phyloP scores from a whole-genome alignment of 2,797 vertebrate species.

The Neostethus bicornis region DNA sequence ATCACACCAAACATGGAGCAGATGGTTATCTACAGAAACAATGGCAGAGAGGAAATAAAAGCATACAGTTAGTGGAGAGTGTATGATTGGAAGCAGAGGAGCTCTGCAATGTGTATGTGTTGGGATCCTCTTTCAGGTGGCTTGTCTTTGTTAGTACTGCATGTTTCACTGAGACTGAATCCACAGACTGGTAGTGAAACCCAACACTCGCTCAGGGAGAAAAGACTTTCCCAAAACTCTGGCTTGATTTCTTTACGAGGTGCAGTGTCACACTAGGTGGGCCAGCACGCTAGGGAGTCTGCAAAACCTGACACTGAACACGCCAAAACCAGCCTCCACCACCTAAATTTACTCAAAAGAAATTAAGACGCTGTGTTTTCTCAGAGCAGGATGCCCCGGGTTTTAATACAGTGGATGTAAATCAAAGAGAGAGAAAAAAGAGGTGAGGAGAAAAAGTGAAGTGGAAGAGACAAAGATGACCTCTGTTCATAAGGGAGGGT shows the following conservation, averaged over 20 bases:
- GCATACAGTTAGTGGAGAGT: constrained; percentile 20
- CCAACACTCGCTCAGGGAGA: constrained; percentile 66
- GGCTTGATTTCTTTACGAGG: constrained; percentile 78
- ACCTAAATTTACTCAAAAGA: constrained; percentile 70
- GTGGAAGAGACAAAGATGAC: constrained; percentile 53
- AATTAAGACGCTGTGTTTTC: constrained; percentile 66
- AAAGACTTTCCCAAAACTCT: constrained; percentile 60
- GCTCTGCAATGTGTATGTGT: constrained; percentile 30
- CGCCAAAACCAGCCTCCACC: constrained; percentile 51
- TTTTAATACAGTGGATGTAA: constrained; percentile 61
- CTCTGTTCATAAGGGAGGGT: constrained; percentile 58
- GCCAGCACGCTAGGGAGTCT: constrained; percentile 69
- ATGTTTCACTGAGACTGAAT: constrained; percentile 61
- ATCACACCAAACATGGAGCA: constrained; percentile 21
- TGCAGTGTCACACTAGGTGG: constrained; percentile 77
- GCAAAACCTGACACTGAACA: constrained; percentile 73
- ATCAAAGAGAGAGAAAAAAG: constrained; percentile 57
- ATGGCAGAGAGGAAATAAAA: background rate
- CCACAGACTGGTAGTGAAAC: constrained; percentile 73
- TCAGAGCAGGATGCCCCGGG: constrained; percentile 42
- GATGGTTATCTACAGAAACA: constrained; percentile 46
- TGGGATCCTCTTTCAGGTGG: constrained; percentile 62
- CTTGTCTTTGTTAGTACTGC: constrained; percentile 66
- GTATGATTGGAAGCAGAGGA: constrained; percentile 56
- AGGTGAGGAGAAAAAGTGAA: constrained; percentile 34